phyloP scores from a whole-genome alignment of 2,113 vertebrate species.

The Micronisus gabar region DNA sequence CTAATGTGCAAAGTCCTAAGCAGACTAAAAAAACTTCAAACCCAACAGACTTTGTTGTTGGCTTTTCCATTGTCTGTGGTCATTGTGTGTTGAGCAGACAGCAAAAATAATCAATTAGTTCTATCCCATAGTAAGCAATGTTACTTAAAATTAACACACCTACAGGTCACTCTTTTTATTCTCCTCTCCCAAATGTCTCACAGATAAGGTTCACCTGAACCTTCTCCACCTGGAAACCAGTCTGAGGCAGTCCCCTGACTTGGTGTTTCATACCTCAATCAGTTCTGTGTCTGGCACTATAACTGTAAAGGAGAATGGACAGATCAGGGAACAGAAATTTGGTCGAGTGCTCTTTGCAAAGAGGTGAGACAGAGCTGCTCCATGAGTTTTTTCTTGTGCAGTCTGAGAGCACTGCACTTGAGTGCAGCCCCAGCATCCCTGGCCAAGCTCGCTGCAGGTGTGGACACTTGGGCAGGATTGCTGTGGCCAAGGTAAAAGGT shows the following conservation, averaged over 20 bases:
- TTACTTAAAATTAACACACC: neutral
- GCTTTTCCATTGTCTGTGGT: neutral
- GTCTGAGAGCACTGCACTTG: fast-evolving
- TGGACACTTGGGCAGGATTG: neutral
- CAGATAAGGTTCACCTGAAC: neutral
- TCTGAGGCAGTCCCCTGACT: neutral
- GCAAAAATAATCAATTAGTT: neutral
- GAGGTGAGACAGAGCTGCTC: neutral
- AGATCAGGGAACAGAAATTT: neutral
- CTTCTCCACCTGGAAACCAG: neutral
- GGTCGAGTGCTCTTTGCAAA: neutral
- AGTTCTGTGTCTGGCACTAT: neutral
- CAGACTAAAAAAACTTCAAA: neutral
- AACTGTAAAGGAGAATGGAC: neutral
- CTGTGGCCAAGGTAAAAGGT: neutral
- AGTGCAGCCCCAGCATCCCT: neutral
- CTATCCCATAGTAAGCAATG: neutral
- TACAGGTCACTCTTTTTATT: neutral
- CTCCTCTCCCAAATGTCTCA: neutral
- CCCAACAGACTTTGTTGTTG: neutral
- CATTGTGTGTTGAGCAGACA: neutral
- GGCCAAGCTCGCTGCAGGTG: neutral
- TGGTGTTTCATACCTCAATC: neutral
- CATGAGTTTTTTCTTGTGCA: neutral
- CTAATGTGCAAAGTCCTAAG: neutral